These are phyloP conservation scores for Tinamus major DNA, from an alignment of 2,797 vertebrate genomes.

Conservation along the genomic window DNA sequence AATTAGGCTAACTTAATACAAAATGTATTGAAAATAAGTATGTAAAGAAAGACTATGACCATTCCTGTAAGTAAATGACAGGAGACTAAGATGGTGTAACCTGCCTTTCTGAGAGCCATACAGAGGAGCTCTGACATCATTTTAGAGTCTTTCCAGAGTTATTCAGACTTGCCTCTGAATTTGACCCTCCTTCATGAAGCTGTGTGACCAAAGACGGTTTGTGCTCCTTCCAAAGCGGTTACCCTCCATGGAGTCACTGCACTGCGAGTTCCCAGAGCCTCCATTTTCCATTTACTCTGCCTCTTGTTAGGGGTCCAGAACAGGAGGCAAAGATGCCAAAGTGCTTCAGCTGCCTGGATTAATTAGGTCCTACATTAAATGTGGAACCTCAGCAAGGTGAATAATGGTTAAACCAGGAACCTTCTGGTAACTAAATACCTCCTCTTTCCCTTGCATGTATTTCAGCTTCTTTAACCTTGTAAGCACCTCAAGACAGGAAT, in stretches of 20 bases:
- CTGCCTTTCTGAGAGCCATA: neutral
- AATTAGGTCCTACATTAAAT: constrained; percentile 30
- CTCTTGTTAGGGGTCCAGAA: neutral
- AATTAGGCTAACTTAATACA: neutral
- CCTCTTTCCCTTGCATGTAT: neutral
- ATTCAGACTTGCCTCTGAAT: neutral
- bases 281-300: neutral
- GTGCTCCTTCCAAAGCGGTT: neutral
- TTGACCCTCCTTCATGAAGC: neutral
- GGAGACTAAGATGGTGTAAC: neutral
- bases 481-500: neutral
- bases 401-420: constrained; percentile 47
- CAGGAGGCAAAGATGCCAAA: constrained; percentile 21
- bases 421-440: constrained; percentile 1
- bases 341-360: constrained; percentile 32
- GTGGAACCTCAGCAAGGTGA: neutral
- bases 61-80: neutral
- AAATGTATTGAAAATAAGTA: neutral
- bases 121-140: accelerated
- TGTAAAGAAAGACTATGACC: neutral
- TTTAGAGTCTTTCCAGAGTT: neutral
- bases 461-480: constrained; percentile 13
- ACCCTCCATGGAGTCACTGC: neutral
- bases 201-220: neutral
- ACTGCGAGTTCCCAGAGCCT: neutral